Conservation (phyloP, 2,797 vertebrate genomes). For the Oreochromis grahami region DNA sequence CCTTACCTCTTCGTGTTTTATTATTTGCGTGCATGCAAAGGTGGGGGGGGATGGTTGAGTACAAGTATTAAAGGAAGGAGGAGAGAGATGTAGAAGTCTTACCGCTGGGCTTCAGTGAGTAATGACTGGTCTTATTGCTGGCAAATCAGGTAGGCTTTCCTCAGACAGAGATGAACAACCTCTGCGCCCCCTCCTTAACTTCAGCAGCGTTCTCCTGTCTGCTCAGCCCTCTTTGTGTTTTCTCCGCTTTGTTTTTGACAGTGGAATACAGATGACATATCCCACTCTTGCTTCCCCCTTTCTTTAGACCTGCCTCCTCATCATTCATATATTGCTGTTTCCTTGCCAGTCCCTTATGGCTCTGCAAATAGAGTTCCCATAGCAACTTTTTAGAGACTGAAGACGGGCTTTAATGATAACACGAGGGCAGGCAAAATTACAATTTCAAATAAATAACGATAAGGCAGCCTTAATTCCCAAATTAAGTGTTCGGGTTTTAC, state of each 20-base stretch:
- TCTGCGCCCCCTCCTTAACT: constrained; percentile 35
- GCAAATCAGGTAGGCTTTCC: constrained; percentile 44
- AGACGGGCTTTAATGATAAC: neutral
- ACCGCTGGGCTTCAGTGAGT: constrained; percentile 55
- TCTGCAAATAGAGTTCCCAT: constrained; percentile 53
- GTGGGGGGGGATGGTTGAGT: constrained; percentile 11
- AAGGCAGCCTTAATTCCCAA: neutral
- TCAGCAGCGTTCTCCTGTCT: constrained; percentile 15
- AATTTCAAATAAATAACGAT: neutral
- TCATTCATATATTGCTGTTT: constrained; percentile 21
- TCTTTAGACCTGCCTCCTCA: constrained; percentile 19
- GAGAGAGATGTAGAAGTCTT: constrained; percentile 9
- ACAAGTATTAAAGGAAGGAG: neutral
- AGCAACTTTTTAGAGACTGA: constrained; percentile 55
- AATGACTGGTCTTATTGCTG: constrained; percentile 56
- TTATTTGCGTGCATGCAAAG: constrained; percentile 1
- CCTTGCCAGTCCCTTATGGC: constrained; percentile 44
- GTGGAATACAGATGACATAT: neutral
- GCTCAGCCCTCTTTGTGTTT: neutral
- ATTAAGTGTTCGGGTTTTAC: neutral
- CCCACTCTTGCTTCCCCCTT: neutral
- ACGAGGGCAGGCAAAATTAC: neutral
- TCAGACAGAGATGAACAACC: constrained; percentile 54
- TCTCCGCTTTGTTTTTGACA: constrained; percentile 21
- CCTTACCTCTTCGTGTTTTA: constrained; percentile 27